These are phyloP conservation scores for Nothocercus nigrocapillus DNA, from an alignment of 2,113 vertebrate genomes.

Conservation along the genomic window DNA sequence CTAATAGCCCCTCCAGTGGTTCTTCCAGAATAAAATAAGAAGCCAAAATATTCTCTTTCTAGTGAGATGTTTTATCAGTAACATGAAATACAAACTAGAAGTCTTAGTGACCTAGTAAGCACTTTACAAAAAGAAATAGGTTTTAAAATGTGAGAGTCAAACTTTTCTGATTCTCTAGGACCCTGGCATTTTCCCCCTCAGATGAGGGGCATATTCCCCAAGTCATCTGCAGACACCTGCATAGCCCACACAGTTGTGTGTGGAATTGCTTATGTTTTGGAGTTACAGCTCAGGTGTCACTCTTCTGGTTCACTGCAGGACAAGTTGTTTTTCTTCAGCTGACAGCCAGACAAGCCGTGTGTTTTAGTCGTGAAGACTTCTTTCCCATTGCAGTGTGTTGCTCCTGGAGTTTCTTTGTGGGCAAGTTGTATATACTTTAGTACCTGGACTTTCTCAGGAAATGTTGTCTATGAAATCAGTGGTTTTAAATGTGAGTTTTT, in stretches of 20 bases:
- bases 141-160: not conserved
- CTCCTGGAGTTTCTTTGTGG: not conserved
- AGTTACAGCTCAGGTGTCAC: not conserved
- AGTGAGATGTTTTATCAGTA: not conserved
- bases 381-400: not conserved
- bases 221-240: not conserved
- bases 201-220: not conserved
- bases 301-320: not conserved
- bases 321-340: not conserved
- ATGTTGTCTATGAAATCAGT: not conserved
- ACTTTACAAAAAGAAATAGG: not conserved
- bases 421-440: not conserved
- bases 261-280: not conserved
- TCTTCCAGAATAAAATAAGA: not conserved
- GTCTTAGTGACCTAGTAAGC: not conserved
- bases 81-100: not conserved
- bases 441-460: not conserved
- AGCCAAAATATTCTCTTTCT: not conserved
- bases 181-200: not conserved
- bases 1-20: not conserved
- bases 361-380: not conserved
- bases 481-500: not conserved
- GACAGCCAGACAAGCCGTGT: not conserved
- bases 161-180: not conserved
- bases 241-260: not conserved